A percentile compares a stretch with the other conserved stretches of the same genome.
Evolutionary conservation across 2,888 invertebrate species (phyloP).

Genomic region (Parapristionchus giblindavisi): DNA sequence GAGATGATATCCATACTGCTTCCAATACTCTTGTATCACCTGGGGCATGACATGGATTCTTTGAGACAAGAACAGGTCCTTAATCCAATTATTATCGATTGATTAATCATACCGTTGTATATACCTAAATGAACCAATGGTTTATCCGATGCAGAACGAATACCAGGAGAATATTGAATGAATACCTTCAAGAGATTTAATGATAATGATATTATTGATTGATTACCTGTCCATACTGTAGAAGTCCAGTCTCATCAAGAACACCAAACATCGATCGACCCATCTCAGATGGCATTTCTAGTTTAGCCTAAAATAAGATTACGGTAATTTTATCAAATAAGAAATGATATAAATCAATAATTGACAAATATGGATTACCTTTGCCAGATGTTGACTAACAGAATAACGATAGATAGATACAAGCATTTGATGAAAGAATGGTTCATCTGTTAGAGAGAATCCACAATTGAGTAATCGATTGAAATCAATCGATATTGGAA

Average conservation of each 20-base stretch:
- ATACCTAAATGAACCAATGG: conserved; percentile 44
- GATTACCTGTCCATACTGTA: conserved; percentile 66
- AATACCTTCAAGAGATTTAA: conserved; percentile 47
- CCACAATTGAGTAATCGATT: conserved; percentile 41
- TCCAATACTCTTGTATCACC: conserved; percentile 70
- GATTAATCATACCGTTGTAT: not conserved
- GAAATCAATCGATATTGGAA: conserved; percentile 56
- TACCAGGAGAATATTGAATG: conserved; percentile 58
- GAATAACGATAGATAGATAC: conserved; percentile 59
- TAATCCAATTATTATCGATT: not conserved
- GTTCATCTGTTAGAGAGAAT: conserved; percentile 58
- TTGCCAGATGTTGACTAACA: conserved; percentile 57
- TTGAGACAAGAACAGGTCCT: conserved; percentile 69
- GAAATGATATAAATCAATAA: not conserved
- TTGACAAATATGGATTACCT: conserved; percentile 38
- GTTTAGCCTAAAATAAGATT: conserved; percentile 21
- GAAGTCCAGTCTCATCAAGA: conserved; percentile 67
- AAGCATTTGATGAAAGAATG: conserved; percentile 61
- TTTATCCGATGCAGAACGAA: conserved; percentile 45
- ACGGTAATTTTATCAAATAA: not conserved
- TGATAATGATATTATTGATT: not conserved
- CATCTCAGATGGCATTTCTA: conserved; percentile 52
- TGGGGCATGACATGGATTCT: conserved; percentile 71
- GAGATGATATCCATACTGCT: conserved; percentile 58
- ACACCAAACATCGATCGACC: conserved; percentile 70